Evolutionary conservation across 1,140 invertebrate genomes (phyloP).

Genomic region (Aphis craccivora): DNA sequence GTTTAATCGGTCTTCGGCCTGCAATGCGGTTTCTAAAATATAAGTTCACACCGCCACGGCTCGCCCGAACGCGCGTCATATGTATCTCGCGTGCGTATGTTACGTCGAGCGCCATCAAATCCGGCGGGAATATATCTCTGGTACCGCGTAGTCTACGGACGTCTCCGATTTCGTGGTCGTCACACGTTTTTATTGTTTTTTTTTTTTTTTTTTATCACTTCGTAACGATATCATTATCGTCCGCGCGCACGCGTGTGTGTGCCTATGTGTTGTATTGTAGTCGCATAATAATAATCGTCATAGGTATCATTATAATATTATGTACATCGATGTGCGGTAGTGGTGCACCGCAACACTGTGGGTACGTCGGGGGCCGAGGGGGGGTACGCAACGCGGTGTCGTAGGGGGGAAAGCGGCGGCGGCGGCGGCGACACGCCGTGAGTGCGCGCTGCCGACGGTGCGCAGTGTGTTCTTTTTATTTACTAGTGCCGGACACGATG

Average conservation of each 20-base stretch:
- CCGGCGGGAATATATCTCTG: not conserved
- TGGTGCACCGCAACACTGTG: not conserved
- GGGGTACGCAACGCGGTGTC: not conserved
- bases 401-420: conserved; percentile 25
- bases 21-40: too few species aligned
- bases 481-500: conserved; percentile 51
- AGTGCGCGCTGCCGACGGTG: not conserved
- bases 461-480: conserved; percentile 47
- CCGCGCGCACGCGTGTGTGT: not conserved
- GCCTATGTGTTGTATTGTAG: not conserved
- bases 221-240: not conserved
- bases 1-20: too few species aligned
- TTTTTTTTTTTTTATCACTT: not conserved
- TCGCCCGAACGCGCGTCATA: too few species aligned
- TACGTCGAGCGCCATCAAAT: not conserved
- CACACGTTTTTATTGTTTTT: not conserved
- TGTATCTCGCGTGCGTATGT: not conserved
- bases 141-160: not conserved
- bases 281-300: not conserved
- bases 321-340: not conserved
- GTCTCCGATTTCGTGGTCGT: not conserved
- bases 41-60: too few species aligned
- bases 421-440: conserved; percentile 24
- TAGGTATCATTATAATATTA: not conserved
- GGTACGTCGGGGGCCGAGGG: not conserved